Evolutionary conservation across 2,888 invertebrate species (phyloP).

Genomic region (Amblyteles armatorius): DNA sequence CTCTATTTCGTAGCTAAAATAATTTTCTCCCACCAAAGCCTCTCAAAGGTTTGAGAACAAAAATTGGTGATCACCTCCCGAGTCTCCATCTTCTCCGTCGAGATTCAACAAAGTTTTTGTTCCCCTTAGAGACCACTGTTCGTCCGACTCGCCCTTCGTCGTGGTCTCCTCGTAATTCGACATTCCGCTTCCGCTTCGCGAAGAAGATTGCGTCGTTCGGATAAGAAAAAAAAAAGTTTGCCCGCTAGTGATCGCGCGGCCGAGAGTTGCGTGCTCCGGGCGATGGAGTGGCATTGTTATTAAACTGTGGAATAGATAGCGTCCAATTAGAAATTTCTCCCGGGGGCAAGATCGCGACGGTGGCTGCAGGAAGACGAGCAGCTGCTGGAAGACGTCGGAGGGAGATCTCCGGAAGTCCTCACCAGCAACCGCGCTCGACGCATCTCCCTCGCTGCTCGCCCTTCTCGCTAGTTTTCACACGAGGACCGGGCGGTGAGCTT

Average conservation of each 20-base stretch:
- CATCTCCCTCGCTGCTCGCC: conserved; percentile 5
- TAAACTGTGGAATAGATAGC: background rate
- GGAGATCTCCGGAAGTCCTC: conserved; percentile 36
- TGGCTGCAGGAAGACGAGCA: background rate
- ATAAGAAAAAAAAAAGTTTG: conserved; percentile 34
- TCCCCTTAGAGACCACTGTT: background rate
- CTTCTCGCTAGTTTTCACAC: conserved; percentile 33
- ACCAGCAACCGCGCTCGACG: conserved; percentile 7
- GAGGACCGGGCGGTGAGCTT: background rate
- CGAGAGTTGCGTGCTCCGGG: background rate
- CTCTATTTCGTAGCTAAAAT: too few relatives aligned
- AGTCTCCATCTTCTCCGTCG: background rate
- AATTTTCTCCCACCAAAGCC: background rate
- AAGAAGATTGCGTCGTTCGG: conserved; percentile 32
- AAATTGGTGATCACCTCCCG: too few relatives aligned
- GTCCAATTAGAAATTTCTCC: conserved; percentile 37
- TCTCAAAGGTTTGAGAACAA: too few relatives aligned
- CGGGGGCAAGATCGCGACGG: background rate
- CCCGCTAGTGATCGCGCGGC: background rate
- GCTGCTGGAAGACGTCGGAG: background rate
- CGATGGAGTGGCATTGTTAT: conserved; percentile 16
- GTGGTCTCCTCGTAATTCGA: conserved; percentile 28
- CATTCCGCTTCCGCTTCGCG: conserved; percentile 20
- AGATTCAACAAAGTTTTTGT: background rate
- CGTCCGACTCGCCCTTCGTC: background rate